Evolutionary conservation across 2,113 vertebrate genomes (phyloP).

Genomic region (Carlito syrichta): DNA sequence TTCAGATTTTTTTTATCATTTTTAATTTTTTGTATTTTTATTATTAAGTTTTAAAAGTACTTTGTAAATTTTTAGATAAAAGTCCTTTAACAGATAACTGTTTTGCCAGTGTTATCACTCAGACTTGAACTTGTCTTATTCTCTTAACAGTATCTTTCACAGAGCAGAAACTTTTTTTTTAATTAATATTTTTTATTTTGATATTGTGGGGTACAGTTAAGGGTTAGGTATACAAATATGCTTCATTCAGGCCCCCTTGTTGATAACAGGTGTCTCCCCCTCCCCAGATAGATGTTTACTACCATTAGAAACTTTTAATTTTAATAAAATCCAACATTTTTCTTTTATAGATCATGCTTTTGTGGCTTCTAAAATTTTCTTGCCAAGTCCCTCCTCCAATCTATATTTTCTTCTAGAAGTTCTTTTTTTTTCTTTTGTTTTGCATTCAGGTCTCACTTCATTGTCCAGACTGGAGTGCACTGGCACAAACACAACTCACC

Average conservation of each 20-base stretch:
- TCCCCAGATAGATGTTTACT: too few relatives aligned
- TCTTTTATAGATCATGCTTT: neutral
- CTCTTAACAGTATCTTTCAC: neutral
- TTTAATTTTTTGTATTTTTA: neutral
- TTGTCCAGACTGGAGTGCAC: too few relatives aligned
- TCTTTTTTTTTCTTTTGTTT: too few relatives aligned
- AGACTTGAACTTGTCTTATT: neutral
- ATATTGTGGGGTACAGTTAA: too few relatives aligned
- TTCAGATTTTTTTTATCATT: neutral
- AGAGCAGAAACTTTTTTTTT: neutral
- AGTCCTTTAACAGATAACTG: neutral
- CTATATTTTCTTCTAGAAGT: neutral
- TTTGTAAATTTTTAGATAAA: neutral
- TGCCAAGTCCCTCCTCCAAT: neutral
- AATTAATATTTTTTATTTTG: too few relatives aligned
- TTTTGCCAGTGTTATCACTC: neutral
- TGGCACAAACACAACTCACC: too few relatives aligned
- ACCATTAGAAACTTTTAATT: neutral
- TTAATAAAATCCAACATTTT: neutral
- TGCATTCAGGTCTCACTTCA: too few relatives aligned
- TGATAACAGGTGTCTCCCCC: too few relatives aligned
- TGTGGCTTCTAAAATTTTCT: neutral
- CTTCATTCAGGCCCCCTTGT: too few relatives aligned
- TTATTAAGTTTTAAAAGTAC: neutral
- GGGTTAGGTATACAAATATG: too few relatives aligned